Conservation (phyloP, 2,797 vertebrate species). For the Cercopithecus petaurista region DNA sequence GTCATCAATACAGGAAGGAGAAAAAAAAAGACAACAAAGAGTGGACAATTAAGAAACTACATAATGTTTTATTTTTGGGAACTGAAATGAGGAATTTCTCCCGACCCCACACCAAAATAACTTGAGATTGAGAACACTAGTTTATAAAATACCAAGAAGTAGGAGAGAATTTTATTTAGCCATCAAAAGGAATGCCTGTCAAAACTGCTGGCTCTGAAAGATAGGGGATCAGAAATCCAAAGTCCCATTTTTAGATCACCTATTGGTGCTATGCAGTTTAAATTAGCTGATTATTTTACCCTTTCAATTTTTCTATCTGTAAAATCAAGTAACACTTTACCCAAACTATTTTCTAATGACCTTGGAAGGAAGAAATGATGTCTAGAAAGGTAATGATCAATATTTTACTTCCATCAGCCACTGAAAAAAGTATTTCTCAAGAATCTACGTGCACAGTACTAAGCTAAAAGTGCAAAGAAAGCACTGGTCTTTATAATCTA, state of each 20-base stretch:
- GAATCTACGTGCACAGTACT: neutral
- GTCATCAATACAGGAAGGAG: neutral
- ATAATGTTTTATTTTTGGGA: neutral
- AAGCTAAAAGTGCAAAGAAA: constrained; percentile 17
- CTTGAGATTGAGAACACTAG: neutral
- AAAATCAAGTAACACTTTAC: constrained; percentile 24
- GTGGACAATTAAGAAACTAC: neutral
- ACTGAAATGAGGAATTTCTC: constrained; percentile 20
- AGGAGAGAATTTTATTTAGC: neutral
- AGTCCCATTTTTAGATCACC: constrained; percentile 19
- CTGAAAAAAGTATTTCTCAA: neutral
- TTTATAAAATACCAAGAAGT: neutral
- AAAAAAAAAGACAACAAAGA: constrained; percentile 30
- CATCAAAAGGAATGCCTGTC: neutral
- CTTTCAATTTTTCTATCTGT: constrained; percentile 17
- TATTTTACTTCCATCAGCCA: constrained; percentile 37
- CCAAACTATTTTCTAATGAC: constrained; percentile 34
- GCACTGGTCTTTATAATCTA: neutral
- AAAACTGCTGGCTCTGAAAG: constrained; percentile 18
- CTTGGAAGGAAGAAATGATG: neutral
- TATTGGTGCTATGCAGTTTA: neutral
- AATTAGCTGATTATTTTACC: constrained; percentile 24
- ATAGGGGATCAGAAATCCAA: neutral
- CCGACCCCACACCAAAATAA: neutral
- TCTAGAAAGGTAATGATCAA: neutral